Conservation (phyloP, 2,797 vertebrate genomes). For the Micrastur ruficollis region DNA sequence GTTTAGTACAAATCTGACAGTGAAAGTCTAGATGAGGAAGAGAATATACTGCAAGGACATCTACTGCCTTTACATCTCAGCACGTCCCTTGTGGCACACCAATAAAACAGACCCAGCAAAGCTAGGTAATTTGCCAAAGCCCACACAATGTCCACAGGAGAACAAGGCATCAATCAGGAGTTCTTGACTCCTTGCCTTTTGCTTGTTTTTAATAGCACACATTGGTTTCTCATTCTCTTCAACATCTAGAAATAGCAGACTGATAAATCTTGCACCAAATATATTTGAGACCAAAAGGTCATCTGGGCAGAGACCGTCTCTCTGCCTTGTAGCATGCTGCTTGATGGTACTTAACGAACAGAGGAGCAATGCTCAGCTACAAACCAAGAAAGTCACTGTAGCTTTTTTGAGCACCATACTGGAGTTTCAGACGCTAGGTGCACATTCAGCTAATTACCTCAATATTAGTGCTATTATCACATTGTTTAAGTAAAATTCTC, state of each 20-base stretch:
- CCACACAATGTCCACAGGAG: background rate
- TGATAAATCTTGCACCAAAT: background rate
- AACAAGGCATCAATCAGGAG: background rate
- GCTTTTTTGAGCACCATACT: background rate
- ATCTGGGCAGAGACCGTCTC: background rate
- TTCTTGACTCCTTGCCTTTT: background rate
- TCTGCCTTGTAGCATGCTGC: background rate
- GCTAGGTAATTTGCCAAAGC: constrained; percentile 7
- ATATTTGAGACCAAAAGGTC: background rate
- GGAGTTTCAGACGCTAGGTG: background rate
- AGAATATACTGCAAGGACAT: background rate
- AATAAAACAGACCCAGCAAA: background rate
- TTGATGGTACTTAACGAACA: background rate
- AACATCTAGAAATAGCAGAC: background rate
- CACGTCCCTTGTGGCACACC: background rate
- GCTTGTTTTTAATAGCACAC: background rate
- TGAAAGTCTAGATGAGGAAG: background rate
- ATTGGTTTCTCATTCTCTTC: background rate
- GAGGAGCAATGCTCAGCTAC: background rate
- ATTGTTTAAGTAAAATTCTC: background rate
- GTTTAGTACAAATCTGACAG: background rate
- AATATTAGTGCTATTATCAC: fast-evolving
- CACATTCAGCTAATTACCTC: background rate
- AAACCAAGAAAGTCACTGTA: background rate
- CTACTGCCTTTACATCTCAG: background rate